Evolutionary conservation across 1,140 invertebrate species (phyloP), one percentile per base, ranked within the genome.

Genomic region (Batillaria attramentaria): DNA sequence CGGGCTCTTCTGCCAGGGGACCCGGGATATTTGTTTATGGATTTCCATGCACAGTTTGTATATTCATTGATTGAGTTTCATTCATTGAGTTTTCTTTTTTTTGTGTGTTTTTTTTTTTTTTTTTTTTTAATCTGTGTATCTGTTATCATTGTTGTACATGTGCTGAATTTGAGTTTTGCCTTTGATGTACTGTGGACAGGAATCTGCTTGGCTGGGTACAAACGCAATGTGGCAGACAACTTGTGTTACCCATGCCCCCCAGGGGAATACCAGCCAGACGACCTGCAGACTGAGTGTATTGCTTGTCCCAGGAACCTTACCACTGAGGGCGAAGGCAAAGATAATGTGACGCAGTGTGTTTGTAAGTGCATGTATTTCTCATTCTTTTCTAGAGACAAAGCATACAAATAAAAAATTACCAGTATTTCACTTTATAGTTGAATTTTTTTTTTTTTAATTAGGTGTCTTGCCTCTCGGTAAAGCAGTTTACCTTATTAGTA

Each of bases 181-280:
- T 54, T 54, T 54, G 1, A 54, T 54, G 50, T 54, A 20, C n/a
- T n/a, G n/a, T n/a, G n/a, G 66, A 24, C 65, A 85, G 83, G 66
- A 8, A 82, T 82, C 33, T 85, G 84, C 73, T 42, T 46, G 4
- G 79, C 83, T 41, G 84, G 84, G n/a, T 18, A 50, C 18, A 79
- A 81, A 28, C 28, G 75, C n/a, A 70, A 81, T 74, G 41, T 5
- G 31, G 20, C 1, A 57, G 57, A n/a, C 31, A 82, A 84, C 65
- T 37, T 1, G 16, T 85, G 84, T 72, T 31, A 43, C 16, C 37
- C 18, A 2, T 85, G 84, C 78, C 57, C 78, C 1, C 62, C 54
- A 18, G 81, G 81, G 13, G 39, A 24, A 20, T 85, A 84, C 70
- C 84, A 85, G 65, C 54, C 70, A 18, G 62, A 72, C 4, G 79